These are phyloP conservation scores for Pandion haliaetus DNA, from an alignment of 2,113 vertebrate species.

Conservation along the genomic window DNA sequence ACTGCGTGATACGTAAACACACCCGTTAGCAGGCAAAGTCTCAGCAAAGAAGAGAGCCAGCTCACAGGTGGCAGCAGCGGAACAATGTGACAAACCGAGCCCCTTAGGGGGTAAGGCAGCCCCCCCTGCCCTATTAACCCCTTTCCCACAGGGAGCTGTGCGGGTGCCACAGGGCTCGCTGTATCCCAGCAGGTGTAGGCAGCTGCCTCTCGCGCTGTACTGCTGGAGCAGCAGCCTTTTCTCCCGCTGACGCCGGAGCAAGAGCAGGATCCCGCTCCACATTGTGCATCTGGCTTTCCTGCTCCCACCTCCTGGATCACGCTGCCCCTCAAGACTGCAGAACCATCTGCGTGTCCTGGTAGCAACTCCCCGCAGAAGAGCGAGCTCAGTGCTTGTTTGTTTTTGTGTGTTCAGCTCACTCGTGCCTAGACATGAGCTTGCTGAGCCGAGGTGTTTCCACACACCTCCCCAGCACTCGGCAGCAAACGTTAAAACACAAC, in stretches of 20 bases:
- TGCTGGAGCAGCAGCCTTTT: not conserved
- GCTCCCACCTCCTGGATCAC: not conserved
- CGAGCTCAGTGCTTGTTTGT: not conserved
- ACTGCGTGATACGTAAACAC: not conserved
- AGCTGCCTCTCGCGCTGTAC: not conserved
- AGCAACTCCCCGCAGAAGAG: not conserved
- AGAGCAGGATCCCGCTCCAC: not conserved
- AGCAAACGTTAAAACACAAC: not conserved
- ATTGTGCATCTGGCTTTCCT: not conserved
- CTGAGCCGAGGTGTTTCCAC: not conserved
- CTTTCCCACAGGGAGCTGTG: not conserved
- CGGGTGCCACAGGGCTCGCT: not conserved
- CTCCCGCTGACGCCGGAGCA: rapidly evolving
- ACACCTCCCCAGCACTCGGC: not conserved
- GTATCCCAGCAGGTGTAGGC: not conserved
- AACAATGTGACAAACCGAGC: not conserved
- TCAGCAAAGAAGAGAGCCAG: not conserved
- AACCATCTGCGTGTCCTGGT: not conserved
- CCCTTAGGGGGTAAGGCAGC: not conserved
- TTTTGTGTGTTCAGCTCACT: not conserved
- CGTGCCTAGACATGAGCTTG: not conserved
- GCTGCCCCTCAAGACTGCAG: not conserved
- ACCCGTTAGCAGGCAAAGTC: not conserved
- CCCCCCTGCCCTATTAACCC: not conserved
- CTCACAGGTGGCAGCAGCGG: not conserved